These are phyloP conservation scores for Neofelis nebulosa DNA, from an alignment of 2,113 vertebrate species.

Conservation along the genomic window DNA sequence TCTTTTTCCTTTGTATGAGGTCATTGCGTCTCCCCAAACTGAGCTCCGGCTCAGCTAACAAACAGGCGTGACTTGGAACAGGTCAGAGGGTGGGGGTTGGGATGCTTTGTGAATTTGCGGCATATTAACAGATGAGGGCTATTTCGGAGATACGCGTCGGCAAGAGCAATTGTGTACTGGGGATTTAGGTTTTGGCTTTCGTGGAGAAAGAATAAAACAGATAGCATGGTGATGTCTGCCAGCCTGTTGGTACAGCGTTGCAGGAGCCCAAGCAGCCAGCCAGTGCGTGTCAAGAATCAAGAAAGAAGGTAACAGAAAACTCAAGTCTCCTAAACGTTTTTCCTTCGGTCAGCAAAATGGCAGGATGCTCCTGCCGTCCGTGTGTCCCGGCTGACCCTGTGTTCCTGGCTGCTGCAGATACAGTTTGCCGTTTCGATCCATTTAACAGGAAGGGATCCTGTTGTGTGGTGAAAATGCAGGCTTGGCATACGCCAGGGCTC, in stretches of 20 bases:
- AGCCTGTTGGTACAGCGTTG: slow-evolving; percentile 58
- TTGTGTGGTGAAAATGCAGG: slow-evolving; percentile 21
- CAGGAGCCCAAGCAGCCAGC: neutral
- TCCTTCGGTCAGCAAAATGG: slow-evolving; percentile 70
- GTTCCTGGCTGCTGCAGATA: neutral
- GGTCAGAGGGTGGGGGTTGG: neutral
- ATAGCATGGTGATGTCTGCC: accelerated
- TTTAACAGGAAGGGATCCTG: neutral
- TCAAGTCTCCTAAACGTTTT: slow-evolving; percentile 40
- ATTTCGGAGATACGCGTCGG: neutral
- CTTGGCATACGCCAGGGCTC: neutral
- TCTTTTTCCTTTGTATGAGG: neutral
- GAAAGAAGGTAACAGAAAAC: neutral
- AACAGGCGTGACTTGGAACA: neutral
- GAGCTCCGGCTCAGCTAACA: neutral
- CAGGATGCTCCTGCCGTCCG: slow-evolving; percentile 64
- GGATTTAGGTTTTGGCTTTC: neutral
- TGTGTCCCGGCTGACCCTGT: slow-evolving; percentile 33
- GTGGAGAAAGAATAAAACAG: neutral
- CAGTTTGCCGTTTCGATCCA: neutral
- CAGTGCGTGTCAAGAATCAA: slow-evolving; percentile 61
- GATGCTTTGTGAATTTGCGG: neutral
- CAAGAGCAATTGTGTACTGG: neutral
- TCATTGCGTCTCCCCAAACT: neutral
- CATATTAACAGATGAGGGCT: too few species aligned